Conservation (phyloP, 2,797 vertebrate species). For the Lacerta bilineata region DNA sequence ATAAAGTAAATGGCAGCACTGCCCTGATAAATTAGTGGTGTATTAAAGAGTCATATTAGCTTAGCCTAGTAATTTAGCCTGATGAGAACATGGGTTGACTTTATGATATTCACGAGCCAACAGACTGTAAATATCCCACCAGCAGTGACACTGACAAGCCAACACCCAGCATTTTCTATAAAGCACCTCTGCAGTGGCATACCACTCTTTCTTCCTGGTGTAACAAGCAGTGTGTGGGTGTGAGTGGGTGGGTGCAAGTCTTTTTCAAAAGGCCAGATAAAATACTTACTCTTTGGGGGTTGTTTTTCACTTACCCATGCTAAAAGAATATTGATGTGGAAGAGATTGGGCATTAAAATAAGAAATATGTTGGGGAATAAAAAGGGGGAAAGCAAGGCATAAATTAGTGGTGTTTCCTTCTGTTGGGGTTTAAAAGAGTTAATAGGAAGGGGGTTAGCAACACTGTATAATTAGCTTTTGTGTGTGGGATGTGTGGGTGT, state of each 20-base stretch:
- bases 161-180: conserved; percentile 33
- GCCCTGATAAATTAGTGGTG: conserved; percentile 76
- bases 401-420: conserved; percentile 57
- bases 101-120: conserved; percentile 60
- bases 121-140: conserved; percentile 63
- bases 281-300: conserved; percentile 56
- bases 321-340: conserved; percentile 59
- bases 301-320: conserved; percentile 8
- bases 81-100: conserved; percentile 63
- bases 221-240: conserved; percentile 35
- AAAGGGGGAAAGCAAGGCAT: conserved; percentile 31
- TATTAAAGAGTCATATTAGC: conserved; percentile 67
- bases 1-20: conserved; percentile 70
- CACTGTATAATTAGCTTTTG: not conserved
- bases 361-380: conserved; percentile 65
- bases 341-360: conserved; percentile 60
- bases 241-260: conserved; percentile 27
- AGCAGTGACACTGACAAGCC: conserved; percentile 49
- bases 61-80: conserved; percentile 73
- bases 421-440: conserved; percentile 27
- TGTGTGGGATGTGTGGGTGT: not conserved
- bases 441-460: conserved; percentile 19
- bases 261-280: conserved; percentile 50
- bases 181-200: conserved; percentile 52
- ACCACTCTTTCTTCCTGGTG: conserved; percentile 58